phyloP scores from a whole-genome alignment of 1,140 invertebrate genomes.

The Zaprionus taronus region DNA sequence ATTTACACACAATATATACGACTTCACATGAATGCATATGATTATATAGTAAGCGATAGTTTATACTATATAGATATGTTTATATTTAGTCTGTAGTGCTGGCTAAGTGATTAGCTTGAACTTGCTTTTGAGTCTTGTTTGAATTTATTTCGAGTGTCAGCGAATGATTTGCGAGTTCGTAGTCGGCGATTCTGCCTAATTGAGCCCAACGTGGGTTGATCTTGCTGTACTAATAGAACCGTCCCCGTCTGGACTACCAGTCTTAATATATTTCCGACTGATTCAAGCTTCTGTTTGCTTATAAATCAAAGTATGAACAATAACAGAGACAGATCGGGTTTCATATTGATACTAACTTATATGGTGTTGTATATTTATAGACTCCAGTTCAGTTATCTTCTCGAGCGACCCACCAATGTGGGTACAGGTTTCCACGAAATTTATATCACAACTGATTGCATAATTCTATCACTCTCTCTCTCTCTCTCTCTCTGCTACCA shows the following conservation, averaged over 20 bases:
- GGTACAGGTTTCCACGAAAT: constrained; percentile 42
- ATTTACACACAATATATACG: constrained; percentile 46
- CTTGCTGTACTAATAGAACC: neutral
- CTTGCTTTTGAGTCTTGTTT: constrained; percentile 31
- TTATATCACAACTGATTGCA: constrained; percentile 49
- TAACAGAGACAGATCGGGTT: constrained; percentile 17
- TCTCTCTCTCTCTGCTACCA: constrained; percentile 12
- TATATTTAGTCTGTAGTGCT: constrained; percentile 7
- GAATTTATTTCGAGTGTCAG: constrained; percentile 25
- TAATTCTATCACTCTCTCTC: constrained; percentile 34
- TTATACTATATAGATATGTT: neutral
- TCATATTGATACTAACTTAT: constrained; percentile 20
- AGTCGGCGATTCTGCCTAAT: constrained; percentile 4
- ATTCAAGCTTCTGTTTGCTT: neutral
- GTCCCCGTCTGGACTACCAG: neutral
- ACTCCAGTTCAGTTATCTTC: constrained; percentile 32
- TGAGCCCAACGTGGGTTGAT: constrained; percentile 27
- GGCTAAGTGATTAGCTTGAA: constrained; percentile 30
- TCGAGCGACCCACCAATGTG: constrained; percentile 42
- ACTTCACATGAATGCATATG: constrained; percentile 16
- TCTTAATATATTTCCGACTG: neutral
- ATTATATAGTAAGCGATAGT: constrained; percentile 15
- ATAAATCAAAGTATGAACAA: neutral
- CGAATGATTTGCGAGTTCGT: constrained; percentile 56
- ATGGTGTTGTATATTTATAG: constrained; percentile 13